These are phyloP conservation scores for Macrochelys suwanniensis DNA, from an alignment of 2,797 vertebrate species.

Conservation along the genomic window DNA sequence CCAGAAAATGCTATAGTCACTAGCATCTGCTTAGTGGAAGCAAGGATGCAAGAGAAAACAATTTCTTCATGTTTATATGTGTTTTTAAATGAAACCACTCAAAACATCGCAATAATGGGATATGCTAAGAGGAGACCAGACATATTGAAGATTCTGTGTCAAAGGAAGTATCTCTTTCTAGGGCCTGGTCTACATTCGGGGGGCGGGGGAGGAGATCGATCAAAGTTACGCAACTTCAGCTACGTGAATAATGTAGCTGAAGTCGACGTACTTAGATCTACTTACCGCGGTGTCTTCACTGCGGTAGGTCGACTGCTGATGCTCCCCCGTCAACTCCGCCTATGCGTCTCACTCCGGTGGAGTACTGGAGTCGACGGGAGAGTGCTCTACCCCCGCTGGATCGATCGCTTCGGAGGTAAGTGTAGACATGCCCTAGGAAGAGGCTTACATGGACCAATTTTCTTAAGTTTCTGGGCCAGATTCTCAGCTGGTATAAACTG, in stretches of 20 bases:
- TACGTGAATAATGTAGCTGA: too few species aligned
- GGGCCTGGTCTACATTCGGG: too few species aligned
- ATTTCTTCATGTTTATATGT: neutral
- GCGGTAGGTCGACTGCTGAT: too few species aligned
- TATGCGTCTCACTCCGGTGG: too few species aligned
- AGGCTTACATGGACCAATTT: neutral
- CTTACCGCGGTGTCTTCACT: too few species aligned
- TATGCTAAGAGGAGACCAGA: neutral
- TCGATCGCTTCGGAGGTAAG: too few species aligned
- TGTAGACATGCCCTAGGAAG: neutral
- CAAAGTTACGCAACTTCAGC: too few species aligned
- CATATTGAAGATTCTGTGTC: neutral
- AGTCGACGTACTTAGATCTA: too few species aligned
- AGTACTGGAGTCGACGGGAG: too few species aligned
- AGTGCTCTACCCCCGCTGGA: too few species aligned
- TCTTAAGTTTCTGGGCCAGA: neutral
- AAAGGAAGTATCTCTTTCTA: neutral
- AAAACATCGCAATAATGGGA: neutral
- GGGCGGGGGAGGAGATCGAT: too few species aligned
- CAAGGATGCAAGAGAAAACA: rapidly evolving
- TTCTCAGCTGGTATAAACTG: neutral
- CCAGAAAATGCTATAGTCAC: rapidly evolving
- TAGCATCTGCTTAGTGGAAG: neutral
- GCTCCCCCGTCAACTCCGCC: too few species aligned
- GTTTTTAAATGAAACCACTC: neutral